Conservation (phyloP, 2,888 invertebrate genomes). For the Steinernema carpocapsae region DNA sequence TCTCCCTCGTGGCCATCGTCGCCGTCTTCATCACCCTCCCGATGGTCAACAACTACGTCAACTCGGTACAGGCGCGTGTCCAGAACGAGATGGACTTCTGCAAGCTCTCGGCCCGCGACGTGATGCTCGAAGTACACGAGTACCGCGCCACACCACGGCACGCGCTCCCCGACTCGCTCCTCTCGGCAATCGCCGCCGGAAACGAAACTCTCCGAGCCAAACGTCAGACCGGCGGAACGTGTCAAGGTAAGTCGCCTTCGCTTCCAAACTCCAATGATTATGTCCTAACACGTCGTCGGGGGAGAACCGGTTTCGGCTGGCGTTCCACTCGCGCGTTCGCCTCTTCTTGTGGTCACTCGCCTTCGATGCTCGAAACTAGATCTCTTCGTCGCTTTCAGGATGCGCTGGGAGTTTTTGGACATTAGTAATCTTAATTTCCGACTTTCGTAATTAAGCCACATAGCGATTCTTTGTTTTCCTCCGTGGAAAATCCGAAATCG, state of each 20-base stretch:
- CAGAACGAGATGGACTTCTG: slow-evolving; percentile 68
- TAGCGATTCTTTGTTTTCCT: background rate
- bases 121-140: slow-evolving; percentile 67
- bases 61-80: slow-evolving; percentile 65
- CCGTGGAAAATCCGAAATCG: background rate
- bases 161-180: slow-evolving; percentile 39
- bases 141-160: slow-evolving; percentile 54
- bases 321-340: slow-evolving; percentile 27
- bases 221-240: slow-evolving; percentile 45
- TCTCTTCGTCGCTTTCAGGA: too few species aligned
- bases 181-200: background rate
- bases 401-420: too few species aligned
- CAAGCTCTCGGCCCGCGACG: slow-evolving; percentile 69
- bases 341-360: slow-evolving; percentile 25
- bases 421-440: too few species aligned
- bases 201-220: slow-evolving; percentile 46
- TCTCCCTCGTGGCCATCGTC: slow-evolving; percentile 65
- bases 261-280: too few species aligned
- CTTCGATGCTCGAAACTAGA: too few species aligned
- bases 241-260: slow-evolving; percentile 27
- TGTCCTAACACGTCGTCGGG: too few species aligned
- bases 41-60: slow-evolving; percentile 69
- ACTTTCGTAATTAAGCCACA: background rate
- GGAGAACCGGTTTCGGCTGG: background rate
- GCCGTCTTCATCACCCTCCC: slow-evolving; percentile 68